Percentiles rank a stretch among this genome's conserved stretches.
These are phyloP conservation scores for Papilio demoleus DNA, from an alignment of 2,888 invertebrate genomes.

Conservation along the genomic window DNA sequence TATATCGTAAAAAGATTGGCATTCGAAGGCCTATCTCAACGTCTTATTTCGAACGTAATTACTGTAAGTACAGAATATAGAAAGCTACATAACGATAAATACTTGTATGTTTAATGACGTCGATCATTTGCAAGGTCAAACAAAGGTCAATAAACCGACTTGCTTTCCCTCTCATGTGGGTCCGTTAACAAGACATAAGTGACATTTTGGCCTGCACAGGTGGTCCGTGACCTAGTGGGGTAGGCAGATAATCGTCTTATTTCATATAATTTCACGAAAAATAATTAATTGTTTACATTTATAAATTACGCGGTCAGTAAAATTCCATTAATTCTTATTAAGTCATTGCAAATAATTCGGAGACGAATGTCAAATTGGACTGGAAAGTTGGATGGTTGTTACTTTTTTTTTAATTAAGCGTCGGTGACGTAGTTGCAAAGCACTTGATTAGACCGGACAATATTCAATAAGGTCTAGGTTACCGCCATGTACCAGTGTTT, in stretches of 20 bases:
- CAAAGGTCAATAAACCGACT: constrained; percentile 7
- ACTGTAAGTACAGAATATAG: neutral
- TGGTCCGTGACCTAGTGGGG: constrained; percentile 1
- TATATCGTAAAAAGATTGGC: too few species aligned
- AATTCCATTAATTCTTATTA: too few species aligned
- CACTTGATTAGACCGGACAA: too few species aligned
- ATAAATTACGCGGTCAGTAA: neutral
- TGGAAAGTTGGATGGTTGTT: too few species aligned
- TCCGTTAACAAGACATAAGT: neutral
- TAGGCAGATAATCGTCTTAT: neutral
- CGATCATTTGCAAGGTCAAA: constrained; percentile 23
- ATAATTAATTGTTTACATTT: too few species aligned
- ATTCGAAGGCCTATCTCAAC: too few species aligned
- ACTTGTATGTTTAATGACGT: constrained; percentile 3
- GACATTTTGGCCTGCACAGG: constrained; percentile 6
- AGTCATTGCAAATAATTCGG: too few species aligned
- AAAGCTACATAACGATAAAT: neutral
- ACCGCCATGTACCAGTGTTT: too few species aligned
- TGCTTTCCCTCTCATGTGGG: constrained; percentile 17
- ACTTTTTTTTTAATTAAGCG: neutral
- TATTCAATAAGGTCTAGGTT: too few species aligned
- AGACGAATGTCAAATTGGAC: too few species aligned
- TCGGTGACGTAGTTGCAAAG: neutral
- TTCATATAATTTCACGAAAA: neutral
- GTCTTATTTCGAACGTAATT: too few species aligned